A percentile compares a stretch with the other conserved stretches of the same genome.
Evolutionary conservation across 2,797 vertebrate genomes (phyloP).

Genomic region (Tangara arthus): DNA sequence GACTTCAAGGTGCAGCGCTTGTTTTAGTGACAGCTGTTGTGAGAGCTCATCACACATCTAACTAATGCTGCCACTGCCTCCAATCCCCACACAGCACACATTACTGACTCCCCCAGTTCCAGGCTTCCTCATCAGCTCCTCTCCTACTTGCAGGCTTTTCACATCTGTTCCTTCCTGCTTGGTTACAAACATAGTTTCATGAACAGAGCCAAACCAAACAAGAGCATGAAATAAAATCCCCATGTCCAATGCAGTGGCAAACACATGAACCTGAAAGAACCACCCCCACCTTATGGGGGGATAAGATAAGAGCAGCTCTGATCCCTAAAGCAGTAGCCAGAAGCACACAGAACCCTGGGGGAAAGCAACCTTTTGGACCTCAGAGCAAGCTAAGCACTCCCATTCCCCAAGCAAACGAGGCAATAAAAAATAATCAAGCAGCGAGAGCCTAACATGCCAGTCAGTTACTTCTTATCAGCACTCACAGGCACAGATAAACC

Average conservation of each 20-base stretch:
- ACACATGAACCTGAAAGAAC: not conserved
- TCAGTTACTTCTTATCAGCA: not conserved
- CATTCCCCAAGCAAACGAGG: not conserved
- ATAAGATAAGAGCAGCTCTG: not conserved
- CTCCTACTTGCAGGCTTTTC: not conserved
- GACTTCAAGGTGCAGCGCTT: not conserved
- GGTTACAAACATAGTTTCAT: not conserved
- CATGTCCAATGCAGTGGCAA: not conserved
- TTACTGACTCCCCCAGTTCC: not conserved
- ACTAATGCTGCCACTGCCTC: not conserved
- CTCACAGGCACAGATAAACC: not conserved
- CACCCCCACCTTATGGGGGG: not conserved
- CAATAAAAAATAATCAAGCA: not conserved
- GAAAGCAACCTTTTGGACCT: not conserved
- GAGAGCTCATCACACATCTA: not conserved
- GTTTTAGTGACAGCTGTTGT: not conserved
- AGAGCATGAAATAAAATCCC: not conserved
- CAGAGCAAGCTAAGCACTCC: not conserved
- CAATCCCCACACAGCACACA: not conserved
- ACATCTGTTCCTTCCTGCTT: not conserved
- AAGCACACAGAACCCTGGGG: not conserved
- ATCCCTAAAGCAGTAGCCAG: not conserved
- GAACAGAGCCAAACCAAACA: not conserved
- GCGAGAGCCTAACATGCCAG: not conserved
- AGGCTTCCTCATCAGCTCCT: not conserved